Evolutionary conservation across 2,797 vertebrate species (phyloP), one percentile per base, ranked within the genome.

Genomic region (Argentina silus): DNA sequence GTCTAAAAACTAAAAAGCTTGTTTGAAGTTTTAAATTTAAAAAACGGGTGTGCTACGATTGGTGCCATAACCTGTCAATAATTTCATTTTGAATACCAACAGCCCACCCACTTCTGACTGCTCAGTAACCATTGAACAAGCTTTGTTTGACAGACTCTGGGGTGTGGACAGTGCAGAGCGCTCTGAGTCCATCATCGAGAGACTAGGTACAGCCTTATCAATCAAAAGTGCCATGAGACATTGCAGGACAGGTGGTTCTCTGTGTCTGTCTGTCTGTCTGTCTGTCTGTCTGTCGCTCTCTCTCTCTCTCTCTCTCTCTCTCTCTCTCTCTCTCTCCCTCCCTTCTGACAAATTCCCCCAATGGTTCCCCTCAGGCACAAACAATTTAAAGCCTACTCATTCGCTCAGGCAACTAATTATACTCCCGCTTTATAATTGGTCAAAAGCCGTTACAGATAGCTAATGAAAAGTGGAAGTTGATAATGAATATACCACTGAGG

Each of bases 381-480:
- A 83, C 77, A 85, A 68, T 27, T 69, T 65, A 67, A 51, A 62
- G 65, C 21, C 61, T 56, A 76, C 44, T 19, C 19, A 19, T 73
- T 83, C 68, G 74, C 67, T 45, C 47, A 75, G 72, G 83, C 79
- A 60, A 75, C 85, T 85, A 77, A 85, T 87, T 87, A 88, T 84
- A 75, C 62, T 42, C 61, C 75, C 70, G 67, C 75, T 87, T 89
- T 82, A 73, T 83, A 83, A 87, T 82, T 81, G 82, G 84, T 87
- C 77, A 80, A 84, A 79, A 84, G 78, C 79, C 73, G 79, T 85
- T 80, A 81, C 74, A 82, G 82, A 86, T 80, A 78, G 80, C 63
- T 79, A 79, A 84, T 84, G 81, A 90, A 69, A 86, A 82, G 69
- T 82, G 78, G 71, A 83, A 81, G 78, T 79, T 81, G 82, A 87